Evolutionary conservation across 2,113 vertebrate species (phyloP), one percentile per base, ranked within the genome.

Genomic region (Camelus bactrianus): DNA sequence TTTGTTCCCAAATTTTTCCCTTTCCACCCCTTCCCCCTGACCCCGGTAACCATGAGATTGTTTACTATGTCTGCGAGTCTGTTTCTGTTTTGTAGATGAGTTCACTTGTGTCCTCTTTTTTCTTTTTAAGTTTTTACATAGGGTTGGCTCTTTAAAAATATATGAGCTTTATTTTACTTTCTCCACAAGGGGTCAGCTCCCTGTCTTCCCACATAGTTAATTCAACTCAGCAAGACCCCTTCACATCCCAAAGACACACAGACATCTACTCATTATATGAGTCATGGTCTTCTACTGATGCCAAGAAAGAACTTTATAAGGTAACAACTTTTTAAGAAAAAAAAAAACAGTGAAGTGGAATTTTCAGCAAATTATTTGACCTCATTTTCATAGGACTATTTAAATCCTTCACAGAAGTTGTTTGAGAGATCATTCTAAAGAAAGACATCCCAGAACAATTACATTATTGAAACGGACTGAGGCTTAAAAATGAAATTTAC

Each of bases 291-390:
- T 93, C 89, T 65, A 35, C 13, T 70, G 38, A 80, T 69, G 97
- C 96, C 96, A 98, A 96, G 69, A 89, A 93, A 90, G 54, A 73
- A 89, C 62, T 96, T 80, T 81, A 96, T 90, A 96, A 91, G 35
- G 72, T 96, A 91, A 96, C 54, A 93, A 56, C 58, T 97, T 94
- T 60, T n/a, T 14, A 73, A 48, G 52, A 28, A 70, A 56, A 83
- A 80, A 26, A 92, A 58, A 79, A 79, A 56, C 19, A 72, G 32
- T 42, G 86, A 67, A 92, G 32, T 97, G 91, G 69, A 98, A 95
- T 96, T 95, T 97, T 96, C 67, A 97, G 52, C 75, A 93, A 97
- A 95, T 95, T 69, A 58, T 88, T 96, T 97, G 69, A 96, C 89
- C 90, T 95, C 35, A 86, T 93, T 96, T 97, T 96, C 69, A 95